Conservation (phyloP, 2,888 invertebrate species). For the Sphaerophoria rueppellii region DNA sequence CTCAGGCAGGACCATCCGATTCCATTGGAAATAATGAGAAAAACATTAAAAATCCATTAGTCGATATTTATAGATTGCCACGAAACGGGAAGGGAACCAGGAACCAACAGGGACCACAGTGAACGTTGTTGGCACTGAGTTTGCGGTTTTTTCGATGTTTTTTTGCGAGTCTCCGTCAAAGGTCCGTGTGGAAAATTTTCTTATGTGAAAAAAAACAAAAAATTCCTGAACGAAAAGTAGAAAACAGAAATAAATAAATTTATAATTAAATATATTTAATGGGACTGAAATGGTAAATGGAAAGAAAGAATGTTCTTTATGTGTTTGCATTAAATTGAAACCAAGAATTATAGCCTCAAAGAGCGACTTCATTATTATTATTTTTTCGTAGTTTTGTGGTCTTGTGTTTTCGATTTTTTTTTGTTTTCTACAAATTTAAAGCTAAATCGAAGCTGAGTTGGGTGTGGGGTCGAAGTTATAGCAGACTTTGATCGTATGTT, state of each 20-base stretch:
- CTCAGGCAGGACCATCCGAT: conserved; percentile 55
- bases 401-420: neutral
- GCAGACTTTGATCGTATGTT: too few relatives aligned
- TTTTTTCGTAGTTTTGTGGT: neutral
- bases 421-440: neutral
- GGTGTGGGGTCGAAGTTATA: too few relatives aligned
- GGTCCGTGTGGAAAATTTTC: conserved; percentile 26
- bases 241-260: conserved; percentile 33
- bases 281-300: conserved; percentile 40
- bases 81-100: neutral
- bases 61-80: conserved; percentile 70
- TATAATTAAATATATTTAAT: conserved; percentile 51
- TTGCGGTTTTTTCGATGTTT: conserved; percentile 53
- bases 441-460: too few relatives aligned
- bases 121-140: conserved; percentile 58
- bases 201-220: neutral
- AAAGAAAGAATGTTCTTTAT: conserved; percentile 46
- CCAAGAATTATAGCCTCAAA: conserved; percentile 30
- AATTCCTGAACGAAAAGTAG: conserved; percentile 30
- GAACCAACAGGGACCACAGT: conserved; percentile 13
- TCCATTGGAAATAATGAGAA: conserved; percentile 72
- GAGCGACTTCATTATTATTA: conserved; percentile 10
- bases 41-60: conserved; percentile 74
- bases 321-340: conserved; percentile 52
- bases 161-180: conserved; percentile 26